Evolutionary conservation across 37 sponge, comb jelly and placozoan genomes (phyloP).

Genomic region (Beroe forskalii): DNA sequence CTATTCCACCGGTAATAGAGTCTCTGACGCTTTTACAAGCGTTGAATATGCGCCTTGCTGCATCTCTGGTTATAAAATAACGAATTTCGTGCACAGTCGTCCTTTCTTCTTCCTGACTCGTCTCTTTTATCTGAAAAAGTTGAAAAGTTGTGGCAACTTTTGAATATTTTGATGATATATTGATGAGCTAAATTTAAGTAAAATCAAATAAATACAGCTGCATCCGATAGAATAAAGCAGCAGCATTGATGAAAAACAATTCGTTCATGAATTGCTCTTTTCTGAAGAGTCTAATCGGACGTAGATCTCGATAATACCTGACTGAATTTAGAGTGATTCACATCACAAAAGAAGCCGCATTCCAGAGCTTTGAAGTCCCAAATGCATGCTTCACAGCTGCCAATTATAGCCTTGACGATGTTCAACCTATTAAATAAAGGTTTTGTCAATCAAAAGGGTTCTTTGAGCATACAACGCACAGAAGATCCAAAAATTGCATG

Average conservation of each 20-base stretch:
- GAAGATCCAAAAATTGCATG: too few relatives aligned
- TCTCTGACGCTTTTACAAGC: constrained; percentile 43
- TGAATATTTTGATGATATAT: too few relatives aligned
- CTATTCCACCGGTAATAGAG: constrained; percentile 49
- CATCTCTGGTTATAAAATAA: constrained; percentile 26
- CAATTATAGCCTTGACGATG: constrained; percentile 4
- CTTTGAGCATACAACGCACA: too few relatives aligned
- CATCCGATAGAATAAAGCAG: too few relatives aligned
- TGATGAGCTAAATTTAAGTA: too few relatives aligned
- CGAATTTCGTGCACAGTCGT: not conserved
- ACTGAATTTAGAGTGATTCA: not conserved
- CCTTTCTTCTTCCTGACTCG: not conserved
- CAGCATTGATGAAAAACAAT: too few relatives aligned
- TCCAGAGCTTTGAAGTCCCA: constrained; percentile 47
- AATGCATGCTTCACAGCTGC: constrained; percentile 27
- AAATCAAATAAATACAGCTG: too few relatives aligned
- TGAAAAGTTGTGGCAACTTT: too few relatives aligned
- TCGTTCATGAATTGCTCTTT: too few relatives aligned
- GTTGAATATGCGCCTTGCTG: constrained; percentile 7
- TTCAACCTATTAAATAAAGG: not conserved
- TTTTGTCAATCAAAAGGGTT: too few relatives aligned
- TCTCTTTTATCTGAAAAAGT: not conserved
- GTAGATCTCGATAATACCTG: too few relatives aligned
- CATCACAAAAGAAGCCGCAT: constrained; percentile 45
- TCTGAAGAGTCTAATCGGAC: too few relatives aligned